Evolutionary conservation across 2,888 invertebrate species (phyloP), one percentile per base, ranked within the genome.

Genomic region (Congeria kusceri): DNA sequence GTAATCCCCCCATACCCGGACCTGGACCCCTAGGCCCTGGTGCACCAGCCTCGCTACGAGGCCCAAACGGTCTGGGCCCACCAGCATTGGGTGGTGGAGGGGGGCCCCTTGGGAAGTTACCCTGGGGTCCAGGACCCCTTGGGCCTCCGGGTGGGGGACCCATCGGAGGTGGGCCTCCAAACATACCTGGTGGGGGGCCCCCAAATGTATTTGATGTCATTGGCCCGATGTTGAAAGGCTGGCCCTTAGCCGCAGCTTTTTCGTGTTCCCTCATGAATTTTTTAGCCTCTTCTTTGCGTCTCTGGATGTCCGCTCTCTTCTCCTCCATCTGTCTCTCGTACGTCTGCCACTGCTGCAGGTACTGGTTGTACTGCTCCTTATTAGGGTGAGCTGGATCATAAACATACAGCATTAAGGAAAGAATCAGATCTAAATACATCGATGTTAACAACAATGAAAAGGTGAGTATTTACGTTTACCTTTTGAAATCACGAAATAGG

Each of bases 261-360:
- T 76, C 66, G 18, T 67, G 63, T 1, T 76, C 69, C 29, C 66
- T 68, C 59, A 80, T 69, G 56, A 87, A 74, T 71, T 84, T 75
- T 27, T 84, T 68, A 23, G 84, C 63, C 25, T 84, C 81, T 44
- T 85, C 61, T 67, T 91, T 92, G 53, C 91, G 84, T 46, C 71
- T 78, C 13, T 80, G 63, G 11, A 93, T 90, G 53, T 89, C 89
- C 15, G 73, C 71, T 27, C 88, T 88, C 69, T 91, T 89, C 9
- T 85, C 83, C 28, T 91, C 92, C 93, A 93, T 93, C 80, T 93
- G 92, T 65, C 87, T 83, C 77, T 93, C 92, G 79, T 93, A 97
- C 47, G 96, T 95, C 91, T 97, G 96, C 96, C 98, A 98, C 93
- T 97, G 97, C 66, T 96, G 95, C 93, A 98, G 97, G 93, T 98